phyloP scores from a whole-genome alignment of 2,888 invertebrate species.

The Drosophila eohydei region DNA sequence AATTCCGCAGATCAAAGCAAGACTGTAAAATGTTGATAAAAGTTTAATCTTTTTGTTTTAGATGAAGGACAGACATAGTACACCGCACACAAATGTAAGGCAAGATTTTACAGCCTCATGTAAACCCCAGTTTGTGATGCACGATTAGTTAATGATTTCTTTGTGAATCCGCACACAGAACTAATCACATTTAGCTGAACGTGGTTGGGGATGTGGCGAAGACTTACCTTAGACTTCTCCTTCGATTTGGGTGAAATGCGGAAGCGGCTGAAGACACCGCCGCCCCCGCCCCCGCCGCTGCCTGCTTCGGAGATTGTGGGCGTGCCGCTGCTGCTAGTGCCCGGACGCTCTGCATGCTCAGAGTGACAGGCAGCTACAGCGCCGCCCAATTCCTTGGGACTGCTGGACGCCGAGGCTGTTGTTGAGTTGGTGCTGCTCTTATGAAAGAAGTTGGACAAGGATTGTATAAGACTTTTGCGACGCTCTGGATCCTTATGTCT shows the following conservation, averaged over 20 bases:
- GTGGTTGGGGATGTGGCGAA: not conserved
- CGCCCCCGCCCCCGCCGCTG: slow-evolving; percentile 49
- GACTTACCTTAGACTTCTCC: slow-evolving; percentile 88
- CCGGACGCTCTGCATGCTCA: slow-evolving; percentile 88
- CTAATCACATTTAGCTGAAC: slow-evolving; percentile 9
- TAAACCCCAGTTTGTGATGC: not conserved
- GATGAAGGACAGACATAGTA: slow-evolving; percentile 43
- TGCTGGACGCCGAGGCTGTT: slow-evolving; percentile 63
- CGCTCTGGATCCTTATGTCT: slow-evolving; percentile 88
- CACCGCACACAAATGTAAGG: slow-evolving; percentile 26
- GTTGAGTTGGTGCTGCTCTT: slow-evolving; percentile 86
- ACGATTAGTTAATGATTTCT: slow-evolving; percentile 18
- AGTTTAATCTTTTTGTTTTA: slow-evolving; percentile 51
- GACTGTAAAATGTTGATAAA: slow-evolving; percentile 86
- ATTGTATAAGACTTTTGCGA: slow-evolving; percentile 93
- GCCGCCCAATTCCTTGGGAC: slow-evolving; percentile 73
- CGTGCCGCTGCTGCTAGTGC: slow-evolving; percentile 81
- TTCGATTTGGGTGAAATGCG: slow-evolving; percentile 88
- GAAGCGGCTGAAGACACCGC: slow-evolving; percentile 86
- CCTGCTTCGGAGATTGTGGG: slow-evolving; percentile 72
- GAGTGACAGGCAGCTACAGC: slow-evolving; percentile 84
- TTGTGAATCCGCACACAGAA: slow-evolving; percentile 4
- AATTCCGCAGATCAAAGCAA: slow-evolving; percentile 86
- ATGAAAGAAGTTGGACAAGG: slow-evolving; percentile 93
- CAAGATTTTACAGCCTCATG: slow-evolving; percentile 11